Percentiles rank a stretch among this genome's conserved stretches.
These are phyloP conservation scores for Zaprionus ornatus DNA, from an alignment of 1,140 invertebrate genomes.

Conservation along the genomic window DNA sequence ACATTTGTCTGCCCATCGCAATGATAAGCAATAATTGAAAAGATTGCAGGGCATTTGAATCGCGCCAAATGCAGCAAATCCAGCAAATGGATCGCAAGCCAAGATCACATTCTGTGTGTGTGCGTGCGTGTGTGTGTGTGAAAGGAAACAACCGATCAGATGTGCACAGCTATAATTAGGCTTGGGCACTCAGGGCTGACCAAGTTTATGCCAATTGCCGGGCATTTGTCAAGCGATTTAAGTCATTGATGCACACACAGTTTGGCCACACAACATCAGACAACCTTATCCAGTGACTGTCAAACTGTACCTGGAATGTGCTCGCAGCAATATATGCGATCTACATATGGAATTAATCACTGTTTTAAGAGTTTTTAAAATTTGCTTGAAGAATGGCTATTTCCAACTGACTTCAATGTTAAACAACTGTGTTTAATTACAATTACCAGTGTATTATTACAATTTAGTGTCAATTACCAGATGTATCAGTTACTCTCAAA, in stretches of 20 bases:
- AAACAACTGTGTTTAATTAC: no score
- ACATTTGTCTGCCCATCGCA: conserved; percentile 52
- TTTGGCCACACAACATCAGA: conserved; percentile 38
- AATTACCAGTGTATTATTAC: no score
- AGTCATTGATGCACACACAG: conserved; percentile 14
- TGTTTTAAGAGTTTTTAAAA: background rate
- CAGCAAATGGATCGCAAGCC: background rate
- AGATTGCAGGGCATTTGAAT: conserved; percentile 77
- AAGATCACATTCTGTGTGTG: background rate
- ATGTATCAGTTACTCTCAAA: no score
- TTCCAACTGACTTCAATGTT: no score
- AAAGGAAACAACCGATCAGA: conserved; percentile 35
- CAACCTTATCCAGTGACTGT: conserved; percentile 8
- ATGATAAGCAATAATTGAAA: conserved; percentile 81
- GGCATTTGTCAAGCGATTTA: conserved; percentile 51
- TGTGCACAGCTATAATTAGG: conserved; percentile 35
- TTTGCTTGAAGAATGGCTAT: background rate
- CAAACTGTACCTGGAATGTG: background rate
- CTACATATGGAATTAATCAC: background rate
- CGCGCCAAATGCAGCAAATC: conserved; percentile 45
- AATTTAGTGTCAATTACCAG: no score
- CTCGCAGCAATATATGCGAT: background rate
- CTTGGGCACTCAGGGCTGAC: conserved; percentile 27
- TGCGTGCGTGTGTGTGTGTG: background rate
- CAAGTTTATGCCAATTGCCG: conserved; percentile 49